These are phyloP conservation scores for Todiramphus chloris DNA, from an alignment of 2,113 vertebrate species.

Conservation along the genomic window DNA sequence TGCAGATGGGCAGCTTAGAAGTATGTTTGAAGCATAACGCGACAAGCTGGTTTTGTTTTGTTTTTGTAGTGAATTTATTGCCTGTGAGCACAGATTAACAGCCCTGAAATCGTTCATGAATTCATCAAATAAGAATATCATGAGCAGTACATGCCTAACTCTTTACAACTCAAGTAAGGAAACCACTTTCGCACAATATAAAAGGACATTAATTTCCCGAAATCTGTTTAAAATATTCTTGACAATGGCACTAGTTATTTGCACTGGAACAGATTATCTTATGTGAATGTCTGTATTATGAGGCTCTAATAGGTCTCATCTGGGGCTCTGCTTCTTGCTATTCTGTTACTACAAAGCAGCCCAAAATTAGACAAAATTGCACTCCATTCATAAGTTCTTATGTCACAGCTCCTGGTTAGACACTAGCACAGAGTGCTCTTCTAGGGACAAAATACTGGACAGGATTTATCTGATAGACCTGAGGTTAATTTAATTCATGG, in stretches of 20 bases:
- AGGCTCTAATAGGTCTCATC: neutral
- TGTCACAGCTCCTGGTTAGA: neutral
- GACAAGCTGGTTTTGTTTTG: neutral
- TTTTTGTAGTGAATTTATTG: neutral
- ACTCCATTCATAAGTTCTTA: neutral
- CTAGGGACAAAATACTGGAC: neutral
- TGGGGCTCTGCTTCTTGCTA: neutral
- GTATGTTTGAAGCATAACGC: neutral
- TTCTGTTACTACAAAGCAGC: neutral
- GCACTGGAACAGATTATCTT: neutral
- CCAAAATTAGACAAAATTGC: neutral
- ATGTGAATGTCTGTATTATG: neutral
- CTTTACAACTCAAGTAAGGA: neutral
- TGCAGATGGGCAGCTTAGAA: neutral
- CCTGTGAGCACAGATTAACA: neutral
- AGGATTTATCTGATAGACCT: neutral
- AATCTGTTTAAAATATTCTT: neutral
- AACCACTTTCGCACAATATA: neutral
- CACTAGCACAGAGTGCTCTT: neutral
- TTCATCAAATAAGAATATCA: neutral
- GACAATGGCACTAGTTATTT: neutral
- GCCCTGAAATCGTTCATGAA: neutral
- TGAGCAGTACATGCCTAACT: neutral
- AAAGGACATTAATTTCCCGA: neutral
- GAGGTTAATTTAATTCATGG: constrained; percentile 7